Conservation (phyloP, 37 sponge, comb jelly and placozoan species). For the Chondrosia reniformis region DNA sequence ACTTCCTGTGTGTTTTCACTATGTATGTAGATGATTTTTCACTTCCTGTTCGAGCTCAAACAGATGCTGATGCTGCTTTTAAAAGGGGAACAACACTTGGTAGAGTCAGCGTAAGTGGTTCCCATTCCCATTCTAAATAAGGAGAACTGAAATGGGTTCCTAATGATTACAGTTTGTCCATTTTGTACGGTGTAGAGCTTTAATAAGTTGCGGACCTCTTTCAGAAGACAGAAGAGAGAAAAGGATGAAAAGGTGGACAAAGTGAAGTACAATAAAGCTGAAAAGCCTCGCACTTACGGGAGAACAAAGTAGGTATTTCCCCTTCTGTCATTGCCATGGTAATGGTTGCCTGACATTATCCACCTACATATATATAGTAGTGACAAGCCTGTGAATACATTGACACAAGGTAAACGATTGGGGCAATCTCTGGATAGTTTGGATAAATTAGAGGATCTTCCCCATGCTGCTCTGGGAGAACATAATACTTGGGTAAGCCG, state of each 20-base stretch:
- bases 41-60: neutral
- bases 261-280: neutral
- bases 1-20: too few species aligned
- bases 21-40: neutral
- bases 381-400: neutral
- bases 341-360: too few species aligned
- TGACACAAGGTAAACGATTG: conserved; percentile 21
- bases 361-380: neutral
- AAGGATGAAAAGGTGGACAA: neutral
- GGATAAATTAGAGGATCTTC: conserved; percentile 16
- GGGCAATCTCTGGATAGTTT: conserved; percentile 70
- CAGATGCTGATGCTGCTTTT: conserved; percentile 25
- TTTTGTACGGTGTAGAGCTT: neutral
- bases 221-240: neutral
- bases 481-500: conserved; percentile 52
- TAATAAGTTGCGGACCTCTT: conserved; percentile 14
- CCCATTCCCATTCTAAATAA: neutral
- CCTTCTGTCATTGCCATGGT: too few species aligned
- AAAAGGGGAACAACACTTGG: conserved; percentile 44
- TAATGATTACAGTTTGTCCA: neutral
- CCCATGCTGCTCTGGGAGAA: conserved; percentile 35
- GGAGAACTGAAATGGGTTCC: too few species aligned
- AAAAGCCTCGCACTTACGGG: neutral
- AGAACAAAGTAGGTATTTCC: neutral
- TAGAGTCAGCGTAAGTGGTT: conserved; percentile 8